Base-by-base conservation (phyloP, 2,113 vertebrate genomes). In the Ailuropoda melanoleuca region DNA sequence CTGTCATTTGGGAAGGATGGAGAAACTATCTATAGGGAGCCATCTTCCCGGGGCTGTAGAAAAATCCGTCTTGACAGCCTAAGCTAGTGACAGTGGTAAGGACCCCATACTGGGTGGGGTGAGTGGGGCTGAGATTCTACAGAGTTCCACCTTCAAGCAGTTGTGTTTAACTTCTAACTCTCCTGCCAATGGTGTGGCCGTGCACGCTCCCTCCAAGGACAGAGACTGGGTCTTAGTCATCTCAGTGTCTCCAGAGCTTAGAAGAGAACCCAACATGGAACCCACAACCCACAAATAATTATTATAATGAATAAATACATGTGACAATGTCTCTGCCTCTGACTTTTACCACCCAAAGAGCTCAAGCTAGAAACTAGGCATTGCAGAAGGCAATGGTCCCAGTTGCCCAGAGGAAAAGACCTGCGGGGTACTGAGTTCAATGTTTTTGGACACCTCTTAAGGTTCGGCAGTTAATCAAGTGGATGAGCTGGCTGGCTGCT, bases 161-260 rank as follows among this genome's bases (percentile, higher is more conserved):
- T 9, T 15, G 8, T 17, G 24, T 13, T 64, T 43, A 11, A 62
- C 13, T 37, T 81, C 68, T 81, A 31, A 64, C 13, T 75, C 50
- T 37, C 2, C 2, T 3, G 13, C 2, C 13, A 6, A 46, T 0
- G 12, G 5, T 10, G 4, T 15, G 26, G 10, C 46, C 31, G 6
- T 43, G 43, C 19, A 10, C 0, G 1, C 23, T 15, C 23, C 46
- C 77, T 34, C 90, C 17, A 10, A 81, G 80, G 81, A 78, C 31
- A 50, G 29, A 39, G 18, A 29, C 3, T 11, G 9, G 3, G 31
- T 9, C 23, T 24, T n/a, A 2, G 17, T 55, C 39, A 53, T 9
- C 46, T 66, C 46, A 1, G 2, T 8, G 34, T 50, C 72, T 83
- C 37, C 55, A 56, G 58, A 83, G 34, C 29, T 60, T 60, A 58